Percentiles rank a stretch among this genome's conserved stretches.
These are phyloP conservation scores for Colletes collaris DNA, from an alignment of 2,888 invertebrate genomes.

Conservation along the genomic window DNA sequence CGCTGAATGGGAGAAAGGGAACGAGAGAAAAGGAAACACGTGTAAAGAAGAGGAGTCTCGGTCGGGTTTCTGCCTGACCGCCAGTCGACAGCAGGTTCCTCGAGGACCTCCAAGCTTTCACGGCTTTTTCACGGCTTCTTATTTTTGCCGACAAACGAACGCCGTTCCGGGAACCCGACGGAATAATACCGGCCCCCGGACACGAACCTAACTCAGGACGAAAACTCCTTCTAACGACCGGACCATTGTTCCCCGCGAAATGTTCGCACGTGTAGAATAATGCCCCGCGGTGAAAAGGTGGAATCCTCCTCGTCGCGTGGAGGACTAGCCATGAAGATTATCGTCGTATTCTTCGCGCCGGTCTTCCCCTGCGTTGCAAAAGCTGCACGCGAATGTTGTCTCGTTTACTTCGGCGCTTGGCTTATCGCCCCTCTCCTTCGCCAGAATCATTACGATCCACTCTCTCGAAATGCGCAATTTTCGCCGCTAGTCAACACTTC, in stretches of 20 bases:
- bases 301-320: conserved; percentile 38
- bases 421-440: not conserved
- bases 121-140: conserved; percentile 63
- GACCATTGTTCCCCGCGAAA: conserved; percentile 73
- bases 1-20: not conserved
- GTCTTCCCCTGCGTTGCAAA: not conserved
- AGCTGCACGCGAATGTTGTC: conserved; percentile 2
- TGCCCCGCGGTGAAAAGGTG: conserved; percentile 45
- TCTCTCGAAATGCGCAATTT: not conserved
- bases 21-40: conserved; percentile 27
- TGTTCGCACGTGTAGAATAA: conserved; percentile 74
- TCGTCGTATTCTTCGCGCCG: conserved; percentile 11
- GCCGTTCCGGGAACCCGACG: conserved; percentile 67
- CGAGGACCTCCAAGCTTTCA: conserved; percentile 56
- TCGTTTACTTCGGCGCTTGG: conserved; percentile 9
- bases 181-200: conserved; percentile 60
- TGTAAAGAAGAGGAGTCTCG: conserved; percentile 17
- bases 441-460: not conserved
- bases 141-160: conserved; percentile 66
- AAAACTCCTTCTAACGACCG: conserved; percentile 67
- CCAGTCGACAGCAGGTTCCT: conserved; percentile 41
- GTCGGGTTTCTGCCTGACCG: conserved; percentile 14
- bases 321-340: conserved; percentile 48
- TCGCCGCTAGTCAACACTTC: not conserved
- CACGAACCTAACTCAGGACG: conserved; percentile 53